Base-by-base conservation (phyloP, 1,140 invertebrate genomes). In the Colletes latitarsis region DNA sequence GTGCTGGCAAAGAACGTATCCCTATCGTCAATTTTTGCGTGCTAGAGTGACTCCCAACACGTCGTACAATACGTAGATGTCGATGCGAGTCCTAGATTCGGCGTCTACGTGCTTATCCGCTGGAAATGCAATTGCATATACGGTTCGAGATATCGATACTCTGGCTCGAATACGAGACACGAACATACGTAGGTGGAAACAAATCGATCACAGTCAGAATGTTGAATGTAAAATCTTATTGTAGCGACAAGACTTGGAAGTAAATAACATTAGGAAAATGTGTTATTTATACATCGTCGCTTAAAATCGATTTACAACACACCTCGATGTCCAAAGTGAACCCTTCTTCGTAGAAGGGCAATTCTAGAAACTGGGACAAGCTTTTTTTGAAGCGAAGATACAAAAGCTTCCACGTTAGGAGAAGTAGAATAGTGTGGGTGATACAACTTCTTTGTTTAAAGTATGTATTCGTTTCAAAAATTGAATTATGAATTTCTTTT, bases 191-290 rank as follows among this genome's bases (percentile, higher is more conserved):
- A 5, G 2, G 39, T 46, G 77, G 69, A 73, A 78, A 72, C 60
- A 70, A 77, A 77, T 77, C 30, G 43, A 15, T 55, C 15, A 46
- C 66, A 62, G 66, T 77, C 75, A 52, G 19, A 70, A 60, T 30
- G 14, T 70, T 30, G 9, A 77, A 77, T 46, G 10, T 14, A 4
- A 41, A 3, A 72, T 63, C 57, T 64, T 58, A n/a, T 43, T 66
- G 14, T 30, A 49, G 46, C 5, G 41, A 41, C 39, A 66, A 9
- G 43, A 66, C 6, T 19, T 6, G 14, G 12, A 30, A 6, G 41
- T 15, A 66, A 67, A 52, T 17, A n/a, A 21, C 15, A 9, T 15
- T 1, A 4, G 8, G 19, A 12, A 52, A 67, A 6, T 63, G 14
- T 41, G 15, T 67, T 49, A 2, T 49, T 21, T 21, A 57, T 4